Evolutionary conservation across 2,888 invertebrate species (phyloP), one percentile per base, ranked within the genome.

Genomic region (Meandrusa payeni): DNA sequence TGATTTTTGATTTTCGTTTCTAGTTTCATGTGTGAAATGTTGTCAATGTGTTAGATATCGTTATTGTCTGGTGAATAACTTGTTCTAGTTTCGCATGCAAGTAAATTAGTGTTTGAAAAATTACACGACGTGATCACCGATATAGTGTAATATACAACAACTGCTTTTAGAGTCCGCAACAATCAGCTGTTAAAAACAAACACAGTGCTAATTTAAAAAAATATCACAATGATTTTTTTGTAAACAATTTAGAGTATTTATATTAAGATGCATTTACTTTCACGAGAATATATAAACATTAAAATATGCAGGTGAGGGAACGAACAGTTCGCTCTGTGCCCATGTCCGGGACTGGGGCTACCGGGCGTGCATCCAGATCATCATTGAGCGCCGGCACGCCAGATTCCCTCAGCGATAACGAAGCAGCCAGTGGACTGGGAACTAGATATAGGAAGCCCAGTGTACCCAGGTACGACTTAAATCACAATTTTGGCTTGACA

Each of bases 271-370:
- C n/a, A 15, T 15, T 3, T 15, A 15, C 15, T 15, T 32, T 9
- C 11, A 1, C 10, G 12, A 2, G 11, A n/a, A 10, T 32, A 1
- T 19, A 39, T 3, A 48, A 41, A 46, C 33, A 5, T 17, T 23
- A 36, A 32, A n/a, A 26, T 36, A 32, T 48, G 7, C 86, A 97
- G 97, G 96, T 97, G 47, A 92, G 97, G 64, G 98, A 98, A 86
- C 93, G 97, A 64, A 97, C 97, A 27, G 94, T 91, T 47, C 92
- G 97, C 61, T 97, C 97, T 43, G 94, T 96, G 54, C 97, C 97
- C 31, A 97, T 98, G 97, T 91, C 91, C 20, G 83, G 89, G 32
- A 74, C 74, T 29, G 81, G 70, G 11, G 74, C 62, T 1, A 72
- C 79, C 1, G 91, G 93, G 29, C 85, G 93, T 53, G 91, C 93